phyloP scores from a whole-genome alignment of 2,797 vertebrate species.

The Acridotheres tristis region DNA sequence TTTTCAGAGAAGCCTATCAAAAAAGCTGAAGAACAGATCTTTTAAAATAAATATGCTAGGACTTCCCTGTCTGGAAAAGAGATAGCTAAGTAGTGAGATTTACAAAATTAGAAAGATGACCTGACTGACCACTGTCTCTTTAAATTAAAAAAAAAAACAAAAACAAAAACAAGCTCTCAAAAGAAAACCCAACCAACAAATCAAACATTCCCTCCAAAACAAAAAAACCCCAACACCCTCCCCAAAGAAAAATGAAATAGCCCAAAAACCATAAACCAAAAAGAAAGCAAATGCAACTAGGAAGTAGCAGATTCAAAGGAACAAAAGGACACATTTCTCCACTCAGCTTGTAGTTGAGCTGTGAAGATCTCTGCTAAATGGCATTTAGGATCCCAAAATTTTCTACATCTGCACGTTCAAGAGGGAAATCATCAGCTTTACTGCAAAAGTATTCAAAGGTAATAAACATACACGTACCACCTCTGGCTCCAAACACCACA shows the following conservation, averaged over 20 bases:
- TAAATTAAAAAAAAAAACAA: neutral
- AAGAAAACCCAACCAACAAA: neutral
- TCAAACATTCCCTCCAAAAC: too few relatives aligned
- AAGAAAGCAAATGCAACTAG: neutral
- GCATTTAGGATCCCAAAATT: neutral
- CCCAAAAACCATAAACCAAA: neutral
- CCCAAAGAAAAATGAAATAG: neutral
- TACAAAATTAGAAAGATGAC: neutral
- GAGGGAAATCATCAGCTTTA: neutral
- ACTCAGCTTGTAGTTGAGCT: neutral
- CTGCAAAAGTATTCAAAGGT: neutral
- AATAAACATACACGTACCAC: neutral
- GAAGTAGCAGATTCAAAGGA: neutral
- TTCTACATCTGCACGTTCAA: neutral
- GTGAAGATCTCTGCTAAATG: neutral
- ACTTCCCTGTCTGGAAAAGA: neutral
- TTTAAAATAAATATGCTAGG: neutral
- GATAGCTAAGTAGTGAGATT: neutral
- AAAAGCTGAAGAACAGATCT: neutral
- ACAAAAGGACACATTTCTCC: neutral
- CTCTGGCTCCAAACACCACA: neutral
- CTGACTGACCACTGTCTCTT: neutral
- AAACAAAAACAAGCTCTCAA: rapidly evolving
- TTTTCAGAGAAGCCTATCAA: neutral
- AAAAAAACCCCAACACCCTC: neutral